These are phyloP conservation scores for Phymanthus crucifer DNA, from an alignment of 92 coral and sea anemone species.

Conservation along the genomic window DNA sequence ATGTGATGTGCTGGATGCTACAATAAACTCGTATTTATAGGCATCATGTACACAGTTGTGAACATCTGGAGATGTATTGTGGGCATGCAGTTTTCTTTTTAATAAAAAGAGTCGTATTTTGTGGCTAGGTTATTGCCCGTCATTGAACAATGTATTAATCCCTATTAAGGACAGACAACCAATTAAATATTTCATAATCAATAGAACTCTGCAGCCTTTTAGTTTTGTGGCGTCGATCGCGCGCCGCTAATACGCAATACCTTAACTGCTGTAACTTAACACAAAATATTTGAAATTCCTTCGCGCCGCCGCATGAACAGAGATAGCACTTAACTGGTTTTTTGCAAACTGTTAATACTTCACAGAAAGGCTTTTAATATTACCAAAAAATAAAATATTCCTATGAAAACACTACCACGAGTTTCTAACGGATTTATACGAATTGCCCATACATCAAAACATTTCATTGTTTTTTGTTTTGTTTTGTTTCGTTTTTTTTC, in stretches of 20 bases:
- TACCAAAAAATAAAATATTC: no score
- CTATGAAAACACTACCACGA: no score
- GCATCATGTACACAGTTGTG: not conserved
- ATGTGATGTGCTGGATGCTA: slow-evolving; percentile 7
- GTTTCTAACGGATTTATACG: no score
- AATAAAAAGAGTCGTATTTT: not conserved
- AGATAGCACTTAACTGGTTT: not conserved
- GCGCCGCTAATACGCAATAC: not conserved
- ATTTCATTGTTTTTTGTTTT: not conserved
- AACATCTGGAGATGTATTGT: not conserved
- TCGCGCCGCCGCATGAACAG: not conserved
- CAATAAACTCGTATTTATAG: not conserved
- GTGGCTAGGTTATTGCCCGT: not conserved
- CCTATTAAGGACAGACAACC: not conserved
- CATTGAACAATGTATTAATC: not conserved
- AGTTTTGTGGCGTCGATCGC: not conserved
- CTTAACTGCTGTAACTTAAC: not conserved
- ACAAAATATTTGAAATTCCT: not conserved
- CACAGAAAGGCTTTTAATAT: no score
- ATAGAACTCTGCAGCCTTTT: not conserved
- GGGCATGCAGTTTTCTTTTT: not conserved
- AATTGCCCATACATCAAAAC: no score
- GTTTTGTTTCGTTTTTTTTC: no score
- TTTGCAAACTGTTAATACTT: not conserved
- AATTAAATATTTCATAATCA: not conserved